Percentiles rank a stretch among this genome's conserved stretches.
Evolutionary conservation across 2,113 vertebrate species (phyloP).

Genomic region (Calyptomena viridis): DNA sequence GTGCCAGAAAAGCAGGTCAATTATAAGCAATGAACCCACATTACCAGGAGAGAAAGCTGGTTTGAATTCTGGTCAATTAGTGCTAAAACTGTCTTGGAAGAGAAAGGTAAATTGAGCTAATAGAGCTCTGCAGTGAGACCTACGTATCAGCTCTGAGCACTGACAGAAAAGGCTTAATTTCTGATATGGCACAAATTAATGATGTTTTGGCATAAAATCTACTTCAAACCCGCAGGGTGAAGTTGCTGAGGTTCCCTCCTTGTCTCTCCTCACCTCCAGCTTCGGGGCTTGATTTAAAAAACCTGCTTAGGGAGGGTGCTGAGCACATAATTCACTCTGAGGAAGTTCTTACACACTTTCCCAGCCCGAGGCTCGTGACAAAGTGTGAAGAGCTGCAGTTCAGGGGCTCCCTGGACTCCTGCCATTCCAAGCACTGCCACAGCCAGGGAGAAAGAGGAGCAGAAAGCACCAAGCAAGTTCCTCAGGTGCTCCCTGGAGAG

Average conservation of each 20-base stretch:
- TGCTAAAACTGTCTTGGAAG: slow-evolving; percentile 10
- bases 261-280: background rate
- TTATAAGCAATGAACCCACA: slow-evolving; percentile 28
- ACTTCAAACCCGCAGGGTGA: background rate
- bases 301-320: background rate
- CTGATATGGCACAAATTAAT: background rate
- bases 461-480: background rate
- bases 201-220: background rate
- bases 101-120: slow-evolving; percentile 26
- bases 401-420: background rate
- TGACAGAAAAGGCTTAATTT: background rate
- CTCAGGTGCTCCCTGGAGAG: background rate
- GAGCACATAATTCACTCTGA: background rate
- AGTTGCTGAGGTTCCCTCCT: background rate
- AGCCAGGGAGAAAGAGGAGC: background rate
- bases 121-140: background rate
- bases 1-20: slow-evolving; percentile 50
- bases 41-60: slow-evolving; percentile 9
- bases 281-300: background rate
- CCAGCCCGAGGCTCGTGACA: fast-evolving
- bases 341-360: background rate
- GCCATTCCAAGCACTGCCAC: background rate
- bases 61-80: slow-evolving; percentile 52
- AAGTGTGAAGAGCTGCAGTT: background rate
- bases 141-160: background rate